A percentile compares a stretch with the other conserved stretches of the same genome.
These are phyloP conservation scores for Hirtodrosophila histrioides DNA, from an alignment of 2,888 invertebrate species.

Conservation along the genomic window DNA sequence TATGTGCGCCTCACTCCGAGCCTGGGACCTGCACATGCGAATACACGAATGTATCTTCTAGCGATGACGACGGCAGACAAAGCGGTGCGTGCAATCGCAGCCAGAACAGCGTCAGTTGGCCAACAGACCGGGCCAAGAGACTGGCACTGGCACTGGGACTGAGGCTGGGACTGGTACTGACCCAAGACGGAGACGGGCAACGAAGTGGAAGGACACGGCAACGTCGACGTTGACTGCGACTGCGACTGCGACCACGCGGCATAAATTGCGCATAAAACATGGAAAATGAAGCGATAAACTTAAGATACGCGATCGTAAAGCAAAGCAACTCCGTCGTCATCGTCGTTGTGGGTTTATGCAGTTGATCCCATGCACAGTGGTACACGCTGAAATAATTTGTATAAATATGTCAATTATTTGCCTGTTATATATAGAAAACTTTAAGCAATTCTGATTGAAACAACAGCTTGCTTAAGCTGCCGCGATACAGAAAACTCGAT, in stretches of 20 bases:
- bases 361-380: slow-evolving; percentile 45
- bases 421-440: no score
- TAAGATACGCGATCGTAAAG: slow-evolving; percentile 82
- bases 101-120: slow-evolving; percentile 70
- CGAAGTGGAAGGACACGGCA: slow-evolving; percentile 1
- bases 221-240: slow-evolving; percentile 10
- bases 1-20: slow-evolving; percentile 1
- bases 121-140: slow-evolving; percentile 16
- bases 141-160: background rate
- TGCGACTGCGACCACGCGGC: slow-evolving; percentile 58
- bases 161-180: background rate
- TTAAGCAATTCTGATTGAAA: no score
- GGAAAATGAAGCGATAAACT: slow-evolving; percentile 82
- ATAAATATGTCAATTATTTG: no score
- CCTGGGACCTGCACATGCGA: slow-evolving; percentile 29
- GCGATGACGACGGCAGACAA: slow-evolving; percentile 66
- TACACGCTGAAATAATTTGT: background rate
- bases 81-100: slow-evolving; percentile 76
- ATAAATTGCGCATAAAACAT: slow-evolving; percentile 82
- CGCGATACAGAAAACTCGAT: no score
- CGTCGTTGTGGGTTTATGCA: slow-evolving; percentile 43
- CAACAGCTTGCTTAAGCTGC: no score
- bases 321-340: slow-evolving; percentile 69
- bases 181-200: slow-evolving; percentile 3
- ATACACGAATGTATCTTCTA: slow-evolving; percentile 51